Evolutionary conservation across 2,888 invertebrate species (phyloP).

Genomic region (Hemicrepidius hirtus): DNA sequence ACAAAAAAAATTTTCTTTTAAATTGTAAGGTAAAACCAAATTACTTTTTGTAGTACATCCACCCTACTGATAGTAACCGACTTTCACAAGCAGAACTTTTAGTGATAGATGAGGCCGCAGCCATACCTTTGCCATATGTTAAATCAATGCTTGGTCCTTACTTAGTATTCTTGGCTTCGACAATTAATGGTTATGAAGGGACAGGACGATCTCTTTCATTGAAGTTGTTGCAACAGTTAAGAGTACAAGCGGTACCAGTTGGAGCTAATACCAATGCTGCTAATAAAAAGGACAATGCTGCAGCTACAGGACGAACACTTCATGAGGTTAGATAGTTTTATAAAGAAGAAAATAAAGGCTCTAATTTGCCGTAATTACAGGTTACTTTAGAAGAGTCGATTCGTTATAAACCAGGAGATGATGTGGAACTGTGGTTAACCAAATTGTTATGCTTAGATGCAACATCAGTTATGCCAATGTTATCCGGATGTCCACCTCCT

Average conservation of each 20-base stretch:
- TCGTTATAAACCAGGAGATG: conserved; percentile 90
- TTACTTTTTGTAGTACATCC: conserved; percentile 84
- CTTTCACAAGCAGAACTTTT: conserved; percentile 95
- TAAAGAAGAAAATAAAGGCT: no score
- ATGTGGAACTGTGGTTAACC: conserved; percentile 94
- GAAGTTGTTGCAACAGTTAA: conserved; percentile 93
- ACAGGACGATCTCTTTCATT: conserved; percentile 97
- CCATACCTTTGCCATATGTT: conserved; percentile 95
- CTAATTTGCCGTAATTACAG: conserved; percentile 66
- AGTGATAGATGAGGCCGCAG: conserved; percentile 99
- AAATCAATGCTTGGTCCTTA: conserved; percentile 93
- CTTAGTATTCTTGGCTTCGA: conserved; percentile 95
- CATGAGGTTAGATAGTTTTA: conserved; percentile 73
- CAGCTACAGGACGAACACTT: conserved; percentile 74
- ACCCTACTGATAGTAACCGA: conserved; percentile 91
- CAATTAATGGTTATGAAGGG: conserved; percentile 98
- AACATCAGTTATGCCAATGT: conserved; percentile 78
- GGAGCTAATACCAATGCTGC: conserved; percentile 74
- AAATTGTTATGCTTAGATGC: conserved; percentile 94
- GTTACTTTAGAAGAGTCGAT: conserved; percentile 95
- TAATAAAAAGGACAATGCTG: conserved; percentile 70
- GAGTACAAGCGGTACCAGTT: conserved; percentile 76
- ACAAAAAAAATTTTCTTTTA: conserved; percentile 44
- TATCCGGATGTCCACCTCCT: conserved; percentile 92
- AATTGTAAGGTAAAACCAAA: conserved; percentile 31